These are phyloP conservation scores for Onychomys leucogaster DNA, from an alignment of 2,797 vertebrate genomes.

Conservation along the genomic window DNA sequence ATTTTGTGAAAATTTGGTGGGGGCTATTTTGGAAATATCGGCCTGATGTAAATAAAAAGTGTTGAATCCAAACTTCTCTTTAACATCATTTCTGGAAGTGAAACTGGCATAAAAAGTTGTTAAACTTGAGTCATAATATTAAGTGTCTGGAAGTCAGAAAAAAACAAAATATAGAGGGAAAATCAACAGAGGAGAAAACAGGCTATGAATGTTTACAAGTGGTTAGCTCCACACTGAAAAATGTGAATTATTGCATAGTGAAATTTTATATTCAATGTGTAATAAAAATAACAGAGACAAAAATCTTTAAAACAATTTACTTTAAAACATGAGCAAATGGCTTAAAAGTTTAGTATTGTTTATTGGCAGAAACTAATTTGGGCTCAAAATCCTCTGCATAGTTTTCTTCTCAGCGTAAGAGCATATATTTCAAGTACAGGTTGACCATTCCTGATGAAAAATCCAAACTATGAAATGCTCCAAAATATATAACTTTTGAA, in stretches of 20 bases:
- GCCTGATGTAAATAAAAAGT: slow-evolving; percentile 34
- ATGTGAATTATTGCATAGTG: background rate
- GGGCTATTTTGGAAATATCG: slow-evolving; percentile 38
- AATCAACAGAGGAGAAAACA: background rate
- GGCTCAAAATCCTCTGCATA: background rate
- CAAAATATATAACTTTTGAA: background rate
- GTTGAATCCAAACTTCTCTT: slow-evolving; percentile 34
- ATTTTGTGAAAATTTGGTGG: slow-evolving; percentile 39
- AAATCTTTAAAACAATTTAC: slow-evolving; percentile 27
- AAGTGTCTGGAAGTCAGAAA: slow-evolving; percentile 6
- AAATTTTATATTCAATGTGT: slow-evolving; percentile 47
- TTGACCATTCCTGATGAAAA: background rate
- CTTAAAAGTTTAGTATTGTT: slow-evolving; percentile 2
- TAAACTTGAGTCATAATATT: slow-evolving; percentile 26
- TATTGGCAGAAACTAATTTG: slow-evolving; percentile 35
- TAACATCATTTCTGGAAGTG: background rate
- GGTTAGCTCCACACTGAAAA: slow-evolving; percentile 35
- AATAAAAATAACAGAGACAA: slow-evolving; percentile 29
- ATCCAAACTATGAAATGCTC: background rate
- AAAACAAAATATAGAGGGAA: slow-evolving; percentile 11
- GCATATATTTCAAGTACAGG: background rate
- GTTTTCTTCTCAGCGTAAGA: slow-evolving; percentile 3
- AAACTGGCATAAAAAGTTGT: background rate
- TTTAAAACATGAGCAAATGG: slow-evolving; percentile 1
- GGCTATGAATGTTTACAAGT: background rate